Evolutionary conservation across 1,140 invertebrate species (phyloP), one percentile per base, ranked within the genome.

Genomic region (Penaeus japonicus): DNA sequence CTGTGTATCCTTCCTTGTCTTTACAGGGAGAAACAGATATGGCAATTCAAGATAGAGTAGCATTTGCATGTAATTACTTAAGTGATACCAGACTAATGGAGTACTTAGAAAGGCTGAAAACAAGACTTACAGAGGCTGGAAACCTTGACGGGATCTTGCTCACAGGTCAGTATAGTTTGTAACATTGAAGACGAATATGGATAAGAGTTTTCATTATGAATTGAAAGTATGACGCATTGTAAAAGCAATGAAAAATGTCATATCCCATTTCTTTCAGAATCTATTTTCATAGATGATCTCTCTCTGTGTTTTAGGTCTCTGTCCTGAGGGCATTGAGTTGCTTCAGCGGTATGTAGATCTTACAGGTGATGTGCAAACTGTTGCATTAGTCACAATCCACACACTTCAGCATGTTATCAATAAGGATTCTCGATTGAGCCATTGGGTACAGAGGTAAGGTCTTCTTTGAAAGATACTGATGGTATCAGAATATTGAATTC

Each of bases 351-450:
- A 98, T 93, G 94, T 99, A 90, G 97, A 99, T 93, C 93, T 93
- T n/a, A 96, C 96, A 0, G 96, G 96, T 53, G 98, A 99, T 94
- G 95, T 99, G 81, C 98, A 99, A 93, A 97, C 97, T 39, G 97
- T 96, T 3, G 95, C 96, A 92, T 93, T 98, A 80, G 94, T 98
- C 89, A 95, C 95, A 12, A 95, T 97, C 39, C 92, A 95, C 94
- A 91, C 95, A 95, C 91, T 94, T 94, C 90, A 92, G 24, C 86
- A 85, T 24, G 59, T 83, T 39, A 24, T 90, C 4, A 65, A 39
- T 92, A 94, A 90, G 94, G 91, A 95, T 91, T 93, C 93, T 89
- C 90, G 92, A 30, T 94, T 95, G 53, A 94, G 94, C 91, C 94
- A 94, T 91, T 97, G 96, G 96, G 95, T 97, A 53, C 93, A 94